Evolutionary conservation across 2,113 vertebrate genomes (phyloP), one percentile per base, ranked within the genome.

Genomic region (Boleophthalmus pectinirostris): DNA sequence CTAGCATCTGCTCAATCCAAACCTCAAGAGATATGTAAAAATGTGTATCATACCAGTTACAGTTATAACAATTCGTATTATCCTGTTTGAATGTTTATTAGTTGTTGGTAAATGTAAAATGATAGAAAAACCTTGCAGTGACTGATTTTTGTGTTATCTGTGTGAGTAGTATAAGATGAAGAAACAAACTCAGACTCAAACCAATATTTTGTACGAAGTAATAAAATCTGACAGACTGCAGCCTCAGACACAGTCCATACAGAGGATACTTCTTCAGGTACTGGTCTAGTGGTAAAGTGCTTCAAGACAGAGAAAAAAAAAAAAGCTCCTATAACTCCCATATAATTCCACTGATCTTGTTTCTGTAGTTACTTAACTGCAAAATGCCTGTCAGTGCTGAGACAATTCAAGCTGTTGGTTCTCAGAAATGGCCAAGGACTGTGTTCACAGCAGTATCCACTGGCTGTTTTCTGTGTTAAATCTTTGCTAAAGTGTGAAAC

Each of bases 391-490:
- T 61, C 25, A 29, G 23, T 8, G 13, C 15, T 33, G 3, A 33
- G 24, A 61, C 58, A 61, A 16, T 16, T 61, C 16, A 18, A 61
- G 58, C 24, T 9, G 13, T 16, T 61, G 25, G 15, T 20, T 61
- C 25, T 29, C 58, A 5, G 15, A 18, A 63, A 65, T 15, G 10
- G 25, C 12, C 43, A 67, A 35, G 5, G 21, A 25, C 25, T 72
- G 20, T 45, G 57, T 60, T 68, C 56, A 74, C 51, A 33, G 54
- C 56, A 69, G 72, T 66, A 58, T 77, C 53, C 64, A 23, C 14
- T 23, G 69, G 43, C 67, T 73, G 75, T 82, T 86, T 87, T 80
- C 74, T 66, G 14, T 49, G 75, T 18, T 57, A 82, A 84, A 65
- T 75, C 21, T 63, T 58, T 74, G 74, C 60, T 74, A 49, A 66